Base-by-base conservation (phyloP, 2,888 invertebrate species). In the Tridacna gigas region DNA sequence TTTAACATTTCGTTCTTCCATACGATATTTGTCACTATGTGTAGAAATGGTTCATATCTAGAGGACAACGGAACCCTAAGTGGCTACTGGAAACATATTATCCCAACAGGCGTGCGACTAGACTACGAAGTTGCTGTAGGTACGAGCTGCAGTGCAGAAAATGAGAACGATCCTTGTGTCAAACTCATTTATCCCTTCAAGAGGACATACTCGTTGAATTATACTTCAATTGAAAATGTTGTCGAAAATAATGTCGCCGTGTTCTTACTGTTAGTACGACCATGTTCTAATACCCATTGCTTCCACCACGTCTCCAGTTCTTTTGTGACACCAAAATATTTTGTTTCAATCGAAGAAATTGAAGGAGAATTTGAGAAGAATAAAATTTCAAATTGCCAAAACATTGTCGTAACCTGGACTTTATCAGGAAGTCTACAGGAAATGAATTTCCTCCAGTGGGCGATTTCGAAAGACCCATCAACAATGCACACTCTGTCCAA, bases 1-100 rank as follows among this genome's bases (percentile, higher is more conserved):
- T 26, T 45, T 4, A 4, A 3, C 3, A 67, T 3, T 4, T 18
- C 67, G 45, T 48, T 48, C 48, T 12, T 15, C 11, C n/a, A 63
- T 63, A n/a, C n/a, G 11, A 63, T 63, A 9, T n/a, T 15, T n/a
- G 15, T 71, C 48, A 47, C 7, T 5, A 48, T 22, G 25, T 71
- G 71, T 71, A 20, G 51, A n/a, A 71, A 71, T 48, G 71, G 71
- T 15, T 71, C 71, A 9, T 71, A 48, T 22, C 18, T 71, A 15
- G 71, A 71, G n/a, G 45, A 48, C 18, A 71, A 51, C 48, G 12
- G 11, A 2, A 51, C 7, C 4, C 22, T 71, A 3, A 11, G 48
- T 22, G 48, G 71, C n/a, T 26, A 71, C 25, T 71, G 71, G 71
- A 22, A 22, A 4, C 13, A 48, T 5, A 25, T 25, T 48, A 71